These are phyloP conservation scores for Salminus brasiliensis DNA, from an alignment of 2,113 vertebrate genomes.

Conservation along the genomic window DNA sequence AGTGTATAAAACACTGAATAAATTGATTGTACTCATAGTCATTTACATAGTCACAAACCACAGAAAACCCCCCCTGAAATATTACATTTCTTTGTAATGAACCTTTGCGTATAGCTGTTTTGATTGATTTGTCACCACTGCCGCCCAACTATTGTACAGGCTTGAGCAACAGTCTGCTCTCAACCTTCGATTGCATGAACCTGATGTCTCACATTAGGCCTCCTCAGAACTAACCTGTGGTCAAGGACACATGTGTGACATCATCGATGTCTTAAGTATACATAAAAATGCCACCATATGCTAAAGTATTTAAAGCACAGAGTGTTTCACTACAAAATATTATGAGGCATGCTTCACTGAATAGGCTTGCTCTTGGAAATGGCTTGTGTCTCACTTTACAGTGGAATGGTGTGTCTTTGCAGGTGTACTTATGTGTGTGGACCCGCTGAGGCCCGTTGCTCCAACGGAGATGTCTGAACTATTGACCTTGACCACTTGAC, in stretches of 20 bases:
- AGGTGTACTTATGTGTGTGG: constrained; percentile 8
- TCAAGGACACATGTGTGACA: not conserved
- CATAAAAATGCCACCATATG: not conserved
- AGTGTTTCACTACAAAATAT: not conserved
- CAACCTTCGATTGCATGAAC: not conserved
- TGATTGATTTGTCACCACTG: not conserved
- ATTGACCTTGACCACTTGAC: constrained; percentile 37
- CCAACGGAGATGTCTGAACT: constrained; percentile 28
- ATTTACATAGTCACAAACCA: too few relatives aligned
- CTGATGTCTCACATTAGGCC: not conserved
- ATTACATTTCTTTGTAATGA: too few relatives aligned
- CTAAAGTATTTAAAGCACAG: not conserved
- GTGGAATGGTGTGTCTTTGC: not conserved
- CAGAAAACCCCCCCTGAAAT: too few relatives aligned
- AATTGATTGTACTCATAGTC: too few relatives aligned
- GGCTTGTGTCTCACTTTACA: not conserved
- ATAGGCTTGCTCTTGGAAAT: not conserved
- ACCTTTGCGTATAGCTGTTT: not conserved
- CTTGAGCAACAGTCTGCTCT: not conserved
- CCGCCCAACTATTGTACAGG: not conserved
- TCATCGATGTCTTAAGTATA: not conserved
- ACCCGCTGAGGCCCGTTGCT: not conserved
- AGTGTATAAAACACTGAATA: too few relatives aligned
- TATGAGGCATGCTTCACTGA: not conserved
- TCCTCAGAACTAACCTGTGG: not conserved